Conservation (phyloP, 2,797 vertebrate species). For the Tinamus major region DNA sequence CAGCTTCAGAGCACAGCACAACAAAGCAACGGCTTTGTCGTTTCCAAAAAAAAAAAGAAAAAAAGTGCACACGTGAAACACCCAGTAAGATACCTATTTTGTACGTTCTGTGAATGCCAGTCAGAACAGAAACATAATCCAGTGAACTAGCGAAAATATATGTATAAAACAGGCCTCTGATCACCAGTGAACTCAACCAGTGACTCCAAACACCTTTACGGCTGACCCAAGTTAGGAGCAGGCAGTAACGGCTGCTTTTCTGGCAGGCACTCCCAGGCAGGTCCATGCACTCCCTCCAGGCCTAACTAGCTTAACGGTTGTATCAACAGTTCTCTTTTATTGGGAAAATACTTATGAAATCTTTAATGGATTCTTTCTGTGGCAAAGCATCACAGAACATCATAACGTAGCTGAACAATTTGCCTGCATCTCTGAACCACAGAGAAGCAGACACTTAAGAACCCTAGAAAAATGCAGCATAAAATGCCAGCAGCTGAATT, state of each 20-base stretch:
- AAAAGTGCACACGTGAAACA: not conserved
- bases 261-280: not conserved
- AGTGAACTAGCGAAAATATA: not conserved
- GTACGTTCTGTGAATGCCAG: not conserved
- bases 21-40: too few species aligned
- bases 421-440: not conserved
- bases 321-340: not conserved
- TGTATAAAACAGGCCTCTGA: not conserved
- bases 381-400: not conserved
- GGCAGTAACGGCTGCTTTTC: not conserved
- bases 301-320: not conserved
- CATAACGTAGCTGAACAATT: not conserved
- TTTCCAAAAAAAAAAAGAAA: too few species aligned
- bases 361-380: not conserved
- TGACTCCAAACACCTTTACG: not conserved
- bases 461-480: not conserved
- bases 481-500: not conserved
- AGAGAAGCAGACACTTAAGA: not conserved
- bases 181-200: not conserved
- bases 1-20: not conserved
- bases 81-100: not conserved
- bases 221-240: not conserved
- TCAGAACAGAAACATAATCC: not conserved
- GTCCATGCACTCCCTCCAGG: not conserved
- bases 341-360: not conserved